A percentile compares a stretch with the other conserved stretches of the same genome.
Evolutionary conservation across 2,113 vertebrate genomes (phyloP).

Genomic region (Lampris megalopsis): DNA sequence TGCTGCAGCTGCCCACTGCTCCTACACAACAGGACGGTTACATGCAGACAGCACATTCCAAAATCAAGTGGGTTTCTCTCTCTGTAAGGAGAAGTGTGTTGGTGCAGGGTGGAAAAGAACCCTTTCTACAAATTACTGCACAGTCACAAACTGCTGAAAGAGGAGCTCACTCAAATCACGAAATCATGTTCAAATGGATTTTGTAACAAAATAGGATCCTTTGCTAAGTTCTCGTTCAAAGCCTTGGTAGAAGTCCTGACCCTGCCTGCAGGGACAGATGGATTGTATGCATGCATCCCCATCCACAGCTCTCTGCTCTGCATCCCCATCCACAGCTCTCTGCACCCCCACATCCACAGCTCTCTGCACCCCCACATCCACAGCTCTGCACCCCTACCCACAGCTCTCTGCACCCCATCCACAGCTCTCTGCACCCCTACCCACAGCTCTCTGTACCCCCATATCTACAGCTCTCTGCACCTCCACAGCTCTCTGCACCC

Average conservation of each 20-base stretch:
- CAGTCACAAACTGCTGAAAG: constrained; percentile 74
- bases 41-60: neutral
- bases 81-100: neutral
- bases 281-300: constrained; percentile 60
- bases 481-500: neutral
- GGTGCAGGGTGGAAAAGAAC: constrained; percentile 7
- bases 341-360: constrained; percentile 24
- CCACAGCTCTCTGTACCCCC: constrained; percentile 45
- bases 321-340: constrained; percentile 21
- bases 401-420: constrained; percentile 38
- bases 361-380: constrained; percentile 32
- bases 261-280: constrained; percentile 64
- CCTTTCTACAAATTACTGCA: constrained; percentile 77
- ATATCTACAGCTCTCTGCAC: constrained; percentile 36
- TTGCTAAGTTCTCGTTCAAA: constrained; percentile 48
- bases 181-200: constrained; percentile 74
- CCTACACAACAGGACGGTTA: too few relatives aligned
- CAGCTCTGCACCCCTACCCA: constrained; percentile 43
- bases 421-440: constrained; percentile 44
- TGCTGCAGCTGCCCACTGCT: too few relatives aligned
- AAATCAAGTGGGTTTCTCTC: neutral
- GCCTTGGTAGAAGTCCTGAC: constrained; percentile 60
- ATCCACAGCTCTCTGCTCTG: constrained; percentile 42
- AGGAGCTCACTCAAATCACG: constrained; percentile 58
- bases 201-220: constrained; percentile 71